Evolutionary conservation across 2,113 vertebrate genomes (phyloP), one percentile per base, ranked within the genome.

Genomic region (Pungitius pungitius): DNA sequence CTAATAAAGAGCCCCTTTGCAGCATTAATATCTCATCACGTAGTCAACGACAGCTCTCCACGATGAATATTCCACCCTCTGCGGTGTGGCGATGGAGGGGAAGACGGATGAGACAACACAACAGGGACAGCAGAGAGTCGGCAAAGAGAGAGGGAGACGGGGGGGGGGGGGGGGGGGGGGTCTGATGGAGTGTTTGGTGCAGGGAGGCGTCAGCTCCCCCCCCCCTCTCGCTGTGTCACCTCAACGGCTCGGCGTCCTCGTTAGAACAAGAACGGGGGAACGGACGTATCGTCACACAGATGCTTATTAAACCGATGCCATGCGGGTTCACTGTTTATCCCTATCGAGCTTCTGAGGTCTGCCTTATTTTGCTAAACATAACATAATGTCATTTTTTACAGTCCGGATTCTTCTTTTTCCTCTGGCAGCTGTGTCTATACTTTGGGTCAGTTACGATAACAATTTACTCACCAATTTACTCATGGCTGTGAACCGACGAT

Each of bases 1-100:
- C 75, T 89, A 90, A 91, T 91, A 78, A 89, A 85, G 74, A 82
- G 86, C 87, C 81, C 85, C 87, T 83, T 82, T 86, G 87, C 79
- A 8, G 70, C 85, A 86, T 90, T 83, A 87, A 88, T 88, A 84
- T 88, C 79, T 88, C 81, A 90, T 91, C 87, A 85, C 63, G 79
- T 64, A 83, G 85, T 80, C 77, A 67, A 69, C 3, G 51, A 62
- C 81, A 75, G 79, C 70, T 72, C 73, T 82, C 80, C 78, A 62
- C 18, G 0, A 73, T 78, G 66, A 83, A 83, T 85, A 85, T 84
- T 78, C 67, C 42, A 59, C 42, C 65, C 45, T 24, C 49, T 10
- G 49, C 20, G 12, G 7, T n/a, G 52, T 14, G 57, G 24, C 67
- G 26, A 71, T 66, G 65, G 39, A 57, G 52, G 40, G 17, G 47